phyloP scores from a whole-genome alignment of 1,140 invertebrate species.

The Bursaphelenchus mucronatus region DNA sequence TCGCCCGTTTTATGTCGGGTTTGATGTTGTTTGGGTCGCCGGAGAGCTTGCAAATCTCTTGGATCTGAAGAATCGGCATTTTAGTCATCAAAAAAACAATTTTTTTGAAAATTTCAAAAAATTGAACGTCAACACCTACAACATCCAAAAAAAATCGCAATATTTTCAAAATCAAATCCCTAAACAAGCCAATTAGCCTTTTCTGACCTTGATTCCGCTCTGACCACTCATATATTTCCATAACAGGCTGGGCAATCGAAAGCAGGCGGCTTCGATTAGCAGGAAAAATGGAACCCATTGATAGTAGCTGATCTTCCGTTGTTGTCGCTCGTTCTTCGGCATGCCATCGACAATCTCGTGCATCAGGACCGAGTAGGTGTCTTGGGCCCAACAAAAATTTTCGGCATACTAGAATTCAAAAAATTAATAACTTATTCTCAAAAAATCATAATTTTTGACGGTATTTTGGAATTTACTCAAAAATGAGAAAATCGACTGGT shows the following conservation, averaged over 20 bases:
- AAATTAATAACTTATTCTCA: neutral
- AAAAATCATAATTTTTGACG: neutral
- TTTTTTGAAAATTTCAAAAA: slow-evolving; percentile 35
- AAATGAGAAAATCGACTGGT: neutral
- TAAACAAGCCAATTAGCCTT: no score
- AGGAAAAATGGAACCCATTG: slow-evolving; percentile 62
- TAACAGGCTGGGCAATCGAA: slow-evolving; percentile 60
- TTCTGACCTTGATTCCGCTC: slow-evolving; percentile 25
- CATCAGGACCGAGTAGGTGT: slow-evolving; percentile 45
- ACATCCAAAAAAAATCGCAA: slow-evolving; percentile 2
- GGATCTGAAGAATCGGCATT: slow-evolving; percentile 6
- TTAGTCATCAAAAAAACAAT: neutral
- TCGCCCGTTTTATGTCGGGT: slow-evolving; percentile 44
- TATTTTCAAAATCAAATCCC: no score
- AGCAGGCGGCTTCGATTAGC: slow-evolving; percentile 59
- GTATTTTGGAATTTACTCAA: neutral
- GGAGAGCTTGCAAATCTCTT: slow-evolving; percentile 42
- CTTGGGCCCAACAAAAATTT: slow-evolving; percentile 47
- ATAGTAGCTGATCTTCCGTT: slow-evolving; percentile 58
- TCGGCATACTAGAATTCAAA: slow-evolving; percentile 42
- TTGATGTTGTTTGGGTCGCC: slow-evolving; percentile 52
- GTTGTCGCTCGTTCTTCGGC: slow-evolving; percentile 21
- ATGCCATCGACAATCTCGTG: slow-evolving; percentile 34
- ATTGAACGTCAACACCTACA: slow-evolving; percentile 35
- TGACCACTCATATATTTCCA: slow-evolving; percentile 57